phyloP scores from a whole-genome alignment of 1,140 invertebrate species.

The Eubasilissa regina region DNA sequence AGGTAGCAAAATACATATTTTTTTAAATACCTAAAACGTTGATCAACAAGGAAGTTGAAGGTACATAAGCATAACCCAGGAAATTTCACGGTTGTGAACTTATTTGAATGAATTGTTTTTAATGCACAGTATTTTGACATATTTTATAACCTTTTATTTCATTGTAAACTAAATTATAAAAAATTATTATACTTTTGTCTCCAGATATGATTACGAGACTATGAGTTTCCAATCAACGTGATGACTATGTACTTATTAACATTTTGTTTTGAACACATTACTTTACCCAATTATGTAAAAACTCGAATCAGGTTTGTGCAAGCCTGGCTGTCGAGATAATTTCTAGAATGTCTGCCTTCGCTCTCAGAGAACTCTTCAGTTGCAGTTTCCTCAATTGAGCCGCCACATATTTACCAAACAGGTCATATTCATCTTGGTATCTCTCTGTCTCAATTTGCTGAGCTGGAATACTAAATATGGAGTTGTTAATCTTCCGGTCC shows the following conservation, averaged over 20 bases:
- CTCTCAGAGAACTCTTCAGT: conserved; percentile 19
- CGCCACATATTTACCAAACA: conserved; percentile 51
- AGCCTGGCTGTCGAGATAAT: conserved; percentile 44
- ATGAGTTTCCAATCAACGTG: too few relatives aligned
- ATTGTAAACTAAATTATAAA: too few relatives aligned
- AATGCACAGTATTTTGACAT: background rate
- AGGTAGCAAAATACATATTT: too few relatives aligned
- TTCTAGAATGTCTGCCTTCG: conserved; percentile 43
- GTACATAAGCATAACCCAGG: too few relatives aligned
- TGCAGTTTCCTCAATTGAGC: conserved; percentile 47
- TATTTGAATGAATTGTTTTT: too few relatives aligned
- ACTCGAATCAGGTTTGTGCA: background rate
- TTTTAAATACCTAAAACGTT: too few relatives aligned
- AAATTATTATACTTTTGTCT: too few relatives aligned
- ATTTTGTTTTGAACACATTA: background rate
- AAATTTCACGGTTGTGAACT: too few relatives aligned
- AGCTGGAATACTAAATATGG: background rate
- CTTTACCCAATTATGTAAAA: conserved; percentile 12
- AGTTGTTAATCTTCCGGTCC: conserved; percentile 5
- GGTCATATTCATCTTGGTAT: conserved; percentile 48
- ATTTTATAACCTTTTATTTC: too few relatives aligned
- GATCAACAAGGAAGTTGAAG: too few relatives aligned
- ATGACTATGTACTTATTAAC: too few relatives aligned
- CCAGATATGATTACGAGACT: too few relatives aligned
- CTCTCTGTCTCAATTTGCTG: background rate